phyloP scores from a whole-genome alignment of 2,113 vertebrate genomes.

The Chaenogobius annularis region DNA sequence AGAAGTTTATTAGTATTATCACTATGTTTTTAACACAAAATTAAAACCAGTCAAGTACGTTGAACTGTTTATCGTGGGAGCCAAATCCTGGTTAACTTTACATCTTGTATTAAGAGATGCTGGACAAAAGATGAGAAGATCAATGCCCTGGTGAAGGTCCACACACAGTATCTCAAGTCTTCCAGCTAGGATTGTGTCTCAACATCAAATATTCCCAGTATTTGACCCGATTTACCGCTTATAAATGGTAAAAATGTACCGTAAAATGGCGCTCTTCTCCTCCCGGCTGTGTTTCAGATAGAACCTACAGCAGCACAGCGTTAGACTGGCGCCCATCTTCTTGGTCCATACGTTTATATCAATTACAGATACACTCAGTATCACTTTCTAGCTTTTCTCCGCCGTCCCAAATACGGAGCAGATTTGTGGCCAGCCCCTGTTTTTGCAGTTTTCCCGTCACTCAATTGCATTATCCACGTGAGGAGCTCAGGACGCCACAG shows the following conservation, averaged over 20 bases:
- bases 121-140: too few relatives aligned
- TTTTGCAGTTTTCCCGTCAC: slow-evolving; percentile 15
- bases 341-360: neutral
- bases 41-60: too few relatives aligned
- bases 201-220: too few relatives aligned
- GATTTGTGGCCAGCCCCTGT: neutral
- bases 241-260: slow-evolving; percentile 31
- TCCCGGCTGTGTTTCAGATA: slow-evolving; percentile 48
- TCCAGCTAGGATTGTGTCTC: too few relatives aligned
- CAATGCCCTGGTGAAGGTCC: too few relatives aligned
- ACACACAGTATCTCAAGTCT: too few relatives aligned
- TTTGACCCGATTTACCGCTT: neutral
- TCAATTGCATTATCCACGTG: slow-evolving; percentile 65
- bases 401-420: neutral
- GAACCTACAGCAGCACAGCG: slow-evolving; percentile 61
- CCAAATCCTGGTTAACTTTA: too few relatives aligned
- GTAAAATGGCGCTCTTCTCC: slow-evolving; percentile 66
- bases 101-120: too few relatives aligned
- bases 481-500: slow-evolving; percentile 23
- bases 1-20: too few relatives aligned
- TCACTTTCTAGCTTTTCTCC: slow-evolving; percentile 9
- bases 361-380: too few relatives aligned
- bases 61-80: too few relatives aligned
- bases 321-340: slow-evolving; percentile 61
- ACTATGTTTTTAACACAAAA: too few relatives aligned